These are phyloP conservation scores for Sarcophaga subvicina DNA, from an alignment of 2,888 invertebrate species.

Conservation along the genomic window DNA sequence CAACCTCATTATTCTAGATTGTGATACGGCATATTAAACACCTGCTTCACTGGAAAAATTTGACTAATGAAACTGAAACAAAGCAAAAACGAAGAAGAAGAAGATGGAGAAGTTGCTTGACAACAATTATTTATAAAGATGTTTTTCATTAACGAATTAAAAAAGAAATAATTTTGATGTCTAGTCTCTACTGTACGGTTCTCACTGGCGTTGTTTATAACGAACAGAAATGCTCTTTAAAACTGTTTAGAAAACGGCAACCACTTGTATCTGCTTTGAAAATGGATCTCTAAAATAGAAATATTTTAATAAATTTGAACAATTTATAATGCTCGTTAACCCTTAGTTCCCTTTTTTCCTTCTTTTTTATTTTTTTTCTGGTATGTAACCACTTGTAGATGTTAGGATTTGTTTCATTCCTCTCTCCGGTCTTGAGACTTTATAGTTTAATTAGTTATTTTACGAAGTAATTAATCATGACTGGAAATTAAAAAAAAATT, in stretches of 20 bases:
- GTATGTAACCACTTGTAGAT: not conserved
- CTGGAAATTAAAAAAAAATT: slow-evolving; percentile 19
- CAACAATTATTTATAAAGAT: no score
- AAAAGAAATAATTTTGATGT: no score
- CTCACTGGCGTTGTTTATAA: not conserved
- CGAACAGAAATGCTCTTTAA: not conserved
- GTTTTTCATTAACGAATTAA: no score
- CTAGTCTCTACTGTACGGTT: not conserved
- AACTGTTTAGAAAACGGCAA: slow-evolving; percentile 18
- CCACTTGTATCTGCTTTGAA: slow-evolving; percentile 41
- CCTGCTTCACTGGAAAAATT: no score
- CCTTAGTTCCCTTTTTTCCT: slow-evolving; percentile 37
- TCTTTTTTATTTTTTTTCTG: not conserved
- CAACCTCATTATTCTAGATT: no score
- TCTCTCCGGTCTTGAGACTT: not conserved
- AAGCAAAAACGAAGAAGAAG: no score
- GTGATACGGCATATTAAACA: no score
- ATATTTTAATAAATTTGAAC: slow-evolving; percentile 58
- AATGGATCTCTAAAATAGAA: not conserved
- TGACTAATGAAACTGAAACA: no score
- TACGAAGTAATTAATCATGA: slow-evolving; percentile 63
- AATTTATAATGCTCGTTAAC: slow-evolving; percentile 66
- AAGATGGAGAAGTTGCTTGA: no score
- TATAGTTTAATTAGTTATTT: slow-evolving; percentile 63
- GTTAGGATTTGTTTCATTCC: no score